A percentile compares a stretch with the other conserved stretches of the same genome.
Evolutionary conservation across 2,797 vertebrate species (phyloP).

Genomic region (Macropus fuliginosus): DNA sequence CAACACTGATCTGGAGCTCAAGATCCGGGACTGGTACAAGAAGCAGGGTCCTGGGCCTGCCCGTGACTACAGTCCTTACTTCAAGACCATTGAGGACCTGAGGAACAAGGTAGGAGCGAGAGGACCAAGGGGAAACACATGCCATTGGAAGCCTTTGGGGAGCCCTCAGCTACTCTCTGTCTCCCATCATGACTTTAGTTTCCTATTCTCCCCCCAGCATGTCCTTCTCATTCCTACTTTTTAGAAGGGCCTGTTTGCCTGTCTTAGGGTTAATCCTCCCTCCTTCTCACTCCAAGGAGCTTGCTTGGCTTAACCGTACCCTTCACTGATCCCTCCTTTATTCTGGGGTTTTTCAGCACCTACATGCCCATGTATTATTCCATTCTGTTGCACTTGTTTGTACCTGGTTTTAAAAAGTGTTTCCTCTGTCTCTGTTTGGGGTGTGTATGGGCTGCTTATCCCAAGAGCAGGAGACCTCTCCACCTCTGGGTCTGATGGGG

Average conservation of each 20-base stretch:
- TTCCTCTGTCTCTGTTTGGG: not conserved
- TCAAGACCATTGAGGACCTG: conserved; percentile 89
- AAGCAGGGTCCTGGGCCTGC: conserved; percentile 88
- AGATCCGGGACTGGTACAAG: conserved; percentile 89
- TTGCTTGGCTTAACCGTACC: not conserved
- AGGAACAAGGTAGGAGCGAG: conserved; percentile 88
- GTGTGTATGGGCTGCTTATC: not conserved
- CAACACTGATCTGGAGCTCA: conserved; percentile 87
- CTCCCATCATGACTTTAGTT: not conserved
- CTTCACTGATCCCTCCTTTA: not conserved
- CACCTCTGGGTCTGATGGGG: not conserved
- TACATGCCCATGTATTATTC: not conserved
- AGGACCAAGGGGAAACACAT: not conserved
- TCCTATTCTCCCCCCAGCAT: not conserved
- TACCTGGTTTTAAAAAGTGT: not conserved
- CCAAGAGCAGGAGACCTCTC: not conserved
- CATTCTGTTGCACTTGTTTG: not conserved
- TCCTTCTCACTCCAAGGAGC: conserved; percentile 16
- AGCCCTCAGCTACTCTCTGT: not conserved
- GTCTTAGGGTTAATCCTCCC: not conserved
- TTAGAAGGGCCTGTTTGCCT: not conserved
- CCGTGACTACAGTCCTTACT: conserved; percentile 88
- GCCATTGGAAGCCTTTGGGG: not conserved
- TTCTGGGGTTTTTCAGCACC: not conserved
- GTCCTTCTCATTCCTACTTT: not conserved